A percentile compares a stretch with the other conserved stretches of the same genome.
phyloP scores from a whole-genome alignment of 2,797 vertebrate species.

The Sciaenops ocellatus region DNA sequence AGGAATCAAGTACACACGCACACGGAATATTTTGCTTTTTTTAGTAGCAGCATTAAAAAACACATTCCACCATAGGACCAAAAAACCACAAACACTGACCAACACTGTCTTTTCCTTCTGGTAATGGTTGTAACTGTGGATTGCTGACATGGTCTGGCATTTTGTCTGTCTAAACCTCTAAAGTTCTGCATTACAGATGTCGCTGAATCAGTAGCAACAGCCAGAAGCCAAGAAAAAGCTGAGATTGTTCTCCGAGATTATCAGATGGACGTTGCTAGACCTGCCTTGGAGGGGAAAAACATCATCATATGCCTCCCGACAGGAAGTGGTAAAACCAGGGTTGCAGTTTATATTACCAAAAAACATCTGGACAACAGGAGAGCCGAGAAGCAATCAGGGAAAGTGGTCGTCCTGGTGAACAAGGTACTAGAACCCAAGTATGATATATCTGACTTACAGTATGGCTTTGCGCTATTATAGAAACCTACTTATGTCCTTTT shows the following conservation, averaged over 20 bases:
- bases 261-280: conserved; percentile 93
- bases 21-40: conserved; percentile 2
- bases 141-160: conserved; percentile 52
- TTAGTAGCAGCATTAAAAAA: conserved; percentile 45
- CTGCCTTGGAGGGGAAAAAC: conserved; percentile 94
- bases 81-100: conserved; percentile 46
- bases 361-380: conserved; percentile 91
- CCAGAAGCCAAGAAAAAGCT: conserved; percentile 67
- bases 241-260: conserved; percentile 91
- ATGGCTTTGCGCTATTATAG: conserved; percentile 33
- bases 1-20: neutral
- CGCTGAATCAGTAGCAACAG: conserved; percentile 49
- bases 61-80: conserved; percentile 33
- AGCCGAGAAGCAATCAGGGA: conserved; percentile 80
- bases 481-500: conserved; percentile 54
- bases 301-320: conserved; percentile 97
- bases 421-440: conserved; percentile 86
- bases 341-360: conserved; percentile 94
- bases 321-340: conserved; percentile 97
- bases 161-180: conserved; percentile 50
- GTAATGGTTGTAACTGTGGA: conserved; percentile 53
- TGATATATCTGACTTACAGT: conserved; percentile 20
- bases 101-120: conserved; percentile 27
- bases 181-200: conserved; percentile 79
- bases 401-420: conserved; percentile 96